Percentiles rank a stretch among this genome's conserved stretches.
phyloP scores from a whole-genome alignment of 1,140 invertebrate species.

The Calycopis cecrops region DNA sequence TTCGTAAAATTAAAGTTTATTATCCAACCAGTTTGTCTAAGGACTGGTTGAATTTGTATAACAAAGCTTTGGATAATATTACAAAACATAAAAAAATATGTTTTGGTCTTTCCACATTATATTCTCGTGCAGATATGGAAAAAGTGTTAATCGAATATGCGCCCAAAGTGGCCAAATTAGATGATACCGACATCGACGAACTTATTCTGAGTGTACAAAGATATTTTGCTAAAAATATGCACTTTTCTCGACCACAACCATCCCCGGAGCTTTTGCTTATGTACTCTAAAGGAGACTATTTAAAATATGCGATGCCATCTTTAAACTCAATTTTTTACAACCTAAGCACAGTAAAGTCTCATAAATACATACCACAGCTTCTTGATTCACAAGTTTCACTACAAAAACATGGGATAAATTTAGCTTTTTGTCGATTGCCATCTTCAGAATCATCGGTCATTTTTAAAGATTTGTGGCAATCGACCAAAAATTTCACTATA shows the following conservation, averaged over 20 bases:
- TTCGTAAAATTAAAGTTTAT: slow-evolving; percentile 46
- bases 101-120: slow-evolving; percentile 34
- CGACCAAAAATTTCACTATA: slow-evolving; percentile 43
- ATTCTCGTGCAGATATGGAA: slow-evolving; percentile 29
- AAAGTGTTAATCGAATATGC: slow-evolving; percentile 38
- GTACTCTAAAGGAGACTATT: slow-evolving; percentile 52
- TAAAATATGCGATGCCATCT: slow-evolving; percentile 43
- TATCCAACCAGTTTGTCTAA: slow-evolving; percentile 37
- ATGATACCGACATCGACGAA: slow-evolving; percentile 36
- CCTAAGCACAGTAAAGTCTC: slow-evolving; percentile 26
- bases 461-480: slow-evolving; percentile 39
- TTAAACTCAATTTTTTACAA: slow-evolving; percentile 51
- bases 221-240: slow-evolving; percentile 49
- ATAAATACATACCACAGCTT: slow-evolving; percentile 36
- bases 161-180: slow-evolving; percentile 36
- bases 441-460: slow-evolving; percentile 31
- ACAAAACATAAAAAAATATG: slow-evolving; percentile 31
- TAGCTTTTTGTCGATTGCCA: slow-evolving; percentile 40
- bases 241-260: slow-evolving; percentile 42
- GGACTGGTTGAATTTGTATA: slow-evolving; percentile 11
- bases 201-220: slow-evolving; percentile 33
- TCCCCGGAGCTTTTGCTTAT: slow-evolving; percentile 33
- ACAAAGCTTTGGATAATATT: background rate
- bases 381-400: slow-evolving; percentile 44
- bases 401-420: slow-evolving; percentile 52